Evolutionary conservation across 1,140 invertebrate species (phyloP), one percentile per base, ranked within the genome.

Genomic region (Lepidostoma basale): DNA sequence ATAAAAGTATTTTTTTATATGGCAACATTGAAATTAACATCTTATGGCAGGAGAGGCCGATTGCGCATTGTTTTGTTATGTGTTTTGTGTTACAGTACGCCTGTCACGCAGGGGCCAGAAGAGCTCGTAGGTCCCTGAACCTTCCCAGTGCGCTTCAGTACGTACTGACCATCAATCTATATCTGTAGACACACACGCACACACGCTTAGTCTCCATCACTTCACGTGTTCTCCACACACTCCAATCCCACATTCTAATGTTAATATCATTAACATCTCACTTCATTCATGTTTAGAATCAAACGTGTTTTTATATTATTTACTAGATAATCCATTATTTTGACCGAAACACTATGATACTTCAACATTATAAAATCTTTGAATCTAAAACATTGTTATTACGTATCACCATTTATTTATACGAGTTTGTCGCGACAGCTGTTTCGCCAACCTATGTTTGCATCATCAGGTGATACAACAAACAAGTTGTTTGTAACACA

Each of bases 71-170:
- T 68, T 69, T 69, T 72, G 58, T 72, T 67, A 66, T 66, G 73
- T 74, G 66, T 68, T 67, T 68, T 71, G 69, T 73, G 72, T 73
- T 62, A 49, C 82, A 83, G 82, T 82, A 83, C 82, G 82, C 82
- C 82, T 81, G 75, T 80, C 80, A 75, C 79, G 81, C 73, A 80
- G 79, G 76, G 82, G 79, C 78, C 78, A 83, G 80, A 81, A 73
- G 76, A 81, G 77, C 77, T 78, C 80, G 74, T 83, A 83, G 80
- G 77, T 70, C 75, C 76, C 73, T 80, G 76, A 80, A 71, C 77
- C 44, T 28, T 28, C 70, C 63, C 63, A 67, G 69, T 69, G 67
- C 59, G 70, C 67, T 69, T 69, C 70, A 69, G 70, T 72, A 72
- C 59, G 70, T 72, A 72, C 54, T 62, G 62, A 40, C 59, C 54